Percentiles rank a stretch among this genome's conserved stretches.
Conservation (phyloP, 2,113 vertebrate genomes). For the Pycnonotus jocosus region DNA sequence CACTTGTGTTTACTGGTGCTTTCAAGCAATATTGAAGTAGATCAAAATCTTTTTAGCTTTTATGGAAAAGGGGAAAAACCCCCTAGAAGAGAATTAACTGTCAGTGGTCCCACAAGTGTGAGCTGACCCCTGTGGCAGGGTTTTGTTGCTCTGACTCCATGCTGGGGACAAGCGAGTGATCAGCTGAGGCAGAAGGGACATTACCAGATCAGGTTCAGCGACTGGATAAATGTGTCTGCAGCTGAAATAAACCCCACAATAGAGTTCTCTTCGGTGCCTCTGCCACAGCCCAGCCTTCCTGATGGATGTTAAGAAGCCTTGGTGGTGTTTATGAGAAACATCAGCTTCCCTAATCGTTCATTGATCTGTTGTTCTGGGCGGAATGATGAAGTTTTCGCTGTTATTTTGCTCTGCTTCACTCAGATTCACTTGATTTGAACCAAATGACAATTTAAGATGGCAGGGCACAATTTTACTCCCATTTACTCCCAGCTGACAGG, state of each 20-base stretch:
- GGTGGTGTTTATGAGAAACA: conserved; percentile 27
- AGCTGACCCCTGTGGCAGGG: background rate
- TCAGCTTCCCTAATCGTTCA: conserved; percentile 23
- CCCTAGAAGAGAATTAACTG: background rate
- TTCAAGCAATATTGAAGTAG: background rate
- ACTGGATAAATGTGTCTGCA: background rate
- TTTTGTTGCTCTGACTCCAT: rapidly evolving
- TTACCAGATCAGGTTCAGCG: background rate
- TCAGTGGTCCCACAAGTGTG: background rate
- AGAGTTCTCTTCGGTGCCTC: background rate
- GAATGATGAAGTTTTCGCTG: background rate
- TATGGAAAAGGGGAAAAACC: background rate
- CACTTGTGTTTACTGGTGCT: background rate
- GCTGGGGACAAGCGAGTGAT: rapidly evolving
- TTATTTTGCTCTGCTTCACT: background rate
- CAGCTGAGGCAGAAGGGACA: background rate
- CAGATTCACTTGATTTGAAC: background rate
- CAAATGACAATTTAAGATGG: background rate
- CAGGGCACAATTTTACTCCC: background rate
- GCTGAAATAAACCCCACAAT: background rate
- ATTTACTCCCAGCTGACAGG: conserved; percentile 3
- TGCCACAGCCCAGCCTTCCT: background rate
- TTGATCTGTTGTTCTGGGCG: conserved; percentile 48
- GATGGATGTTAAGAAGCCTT: background rate
- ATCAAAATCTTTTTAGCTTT: background rate